Conservation (phyloP, 1,140 invertebrate genomes). For the Drosophila dunni region DNA sequence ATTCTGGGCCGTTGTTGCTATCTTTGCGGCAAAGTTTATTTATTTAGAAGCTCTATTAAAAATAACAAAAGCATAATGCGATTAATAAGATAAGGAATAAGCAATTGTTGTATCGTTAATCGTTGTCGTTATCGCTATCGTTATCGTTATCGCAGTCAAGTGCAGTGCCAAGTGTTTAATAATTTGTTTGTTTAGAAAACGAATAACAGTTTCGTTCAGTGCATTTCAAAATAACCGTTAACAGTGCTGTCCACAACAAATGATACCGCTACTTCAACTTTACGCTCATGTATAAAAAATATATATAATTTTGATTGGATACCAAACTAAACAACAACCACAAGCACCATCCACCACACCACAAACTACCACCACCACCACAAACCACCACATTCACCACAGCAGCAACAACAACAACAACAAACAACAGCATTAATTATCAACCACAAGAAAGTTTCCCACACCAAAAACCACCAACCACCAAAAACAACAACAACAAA, state of each 20-base stretch:
- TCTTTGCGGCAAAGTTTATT: conserved; percentile 25
- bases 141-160: conserved; percentile 36
- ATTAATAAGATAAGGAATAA: conserved; percentile 25
- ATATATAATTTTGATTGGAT: conserved; percentile 54
- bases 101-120: conserved; percentile 32
- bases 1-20: conserved; percentile 50
- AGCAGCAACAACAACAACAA: conserved; percentile 58
- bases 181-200: conserved; percentile 27
- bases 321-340: conserved; percentile 28
- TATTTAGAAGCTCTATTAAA: conserved; percentile 3
- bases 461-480: conserved; percentile 55
- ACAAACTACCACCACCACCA: conserved; percentile 47
- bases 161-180: conserved; percentile 63
- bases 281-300: conserved; percentile 35
- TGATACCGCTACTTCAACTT: conserved; percentile 58
- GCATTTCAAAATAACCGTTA: conserved; percentile 33
- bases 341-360: conserved; percentile 46
- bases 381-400: conserved; percentile 62
- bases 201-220: conserved; percentile 20
- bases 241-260: conserved; percentile 39
- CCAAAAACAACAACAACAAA: conserved; percentile 44
- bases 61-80: conserved; percentile 10
- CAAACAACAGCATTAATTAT: neutral
- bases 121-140: conserved; percentile 47
- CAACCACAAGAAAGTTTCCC: conserved; percentile 40